A percentile compares a stretch with the other conserved stretches of the same genome.
phyloP scores from a whole-genome alignment of 2,113 vertebrate species.

The Carassius gibelio region DNA sequence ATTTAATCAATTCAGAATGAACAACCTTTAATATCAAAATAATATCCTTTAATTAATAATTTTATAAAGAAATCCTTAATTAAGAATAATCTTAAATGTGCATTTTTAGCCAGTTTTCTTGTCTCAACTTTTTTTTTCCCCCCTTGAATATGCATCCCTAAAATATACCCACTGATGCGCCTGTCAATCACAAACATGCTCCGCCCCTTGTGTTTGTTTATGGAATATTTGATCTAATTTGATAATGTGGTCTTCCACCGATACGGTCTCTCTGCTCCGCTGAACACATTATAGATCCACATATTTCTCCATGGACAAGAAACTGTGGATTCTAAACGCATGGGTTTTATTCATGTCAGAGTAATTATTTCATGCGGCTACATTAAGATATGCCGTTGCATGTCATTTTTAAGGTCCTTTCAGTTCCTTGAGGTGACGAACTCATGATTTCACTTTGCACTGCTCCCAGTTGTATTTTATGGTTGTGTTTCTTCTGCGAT shows the following conservation, averaged over 20 bases:
- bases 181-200: neutral
- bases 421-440: neutral
- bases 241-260: neutral
- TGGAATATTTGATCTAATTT: neutral
- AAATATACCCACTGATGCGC: neutral
- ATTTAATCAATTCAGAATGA: neutral
- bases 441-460: neutral
- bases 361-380: neutral
- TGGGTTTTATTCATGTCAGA: neutral
- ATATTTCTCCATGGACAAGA: too few species aligned
- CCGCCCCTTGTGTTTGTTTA: neutral
- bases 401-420: neutral
- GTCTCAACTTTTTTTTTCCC: neutral
- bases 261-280: neutral
- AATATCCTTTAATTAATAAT: neutral
- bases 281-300: neutral
- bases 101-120: neutral
- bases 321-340: neutral
- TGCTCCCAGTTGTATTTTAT: slow-evolving; percentile 17
- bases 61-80: neutral
- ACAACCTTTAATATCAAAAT: neutral
- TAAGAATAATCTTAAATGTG: neutral
- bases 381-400: neutral
- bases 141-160: neutral
- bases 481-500: neutral